A percentile compares a stretch with the other conserved stretches of the same genome.
Conservation (phyloP, 2,797 vertebrate species). For the Lutjanus argentimaculatus region DNA sequence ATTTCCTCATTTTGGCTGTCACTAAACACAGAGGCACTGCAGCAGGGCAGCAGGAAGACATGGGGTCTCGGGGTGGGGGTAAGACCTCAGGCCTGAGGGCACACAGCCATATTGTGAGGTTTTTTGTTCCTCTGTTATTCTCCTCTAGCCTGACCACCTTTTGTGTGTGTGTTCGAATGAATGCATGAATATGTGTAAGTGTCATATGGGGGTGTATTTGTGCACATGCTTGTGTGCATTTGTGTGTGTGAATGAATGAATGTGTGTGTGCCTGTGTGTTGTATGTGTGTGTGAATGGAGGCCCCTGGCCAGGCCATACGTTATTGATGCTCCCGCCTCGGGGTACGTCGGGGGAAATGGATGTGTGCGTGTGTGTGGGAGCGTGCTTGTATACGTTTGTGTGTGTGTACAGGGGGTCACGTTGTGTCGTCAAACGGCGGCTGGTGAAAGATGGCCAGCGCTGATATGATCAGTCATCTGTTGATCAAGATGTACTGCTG, state of each 20-base stretch:
- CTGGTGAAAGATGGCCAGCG: conserved; percentile 94
- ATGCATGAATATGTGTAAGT: conserved; percentile 72
- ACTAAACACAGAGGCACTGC: conserved; percentile 46
- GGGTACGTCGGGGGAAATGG: conserved; percentile 91
- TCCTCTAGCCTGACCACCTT: conserved; percentile 59
- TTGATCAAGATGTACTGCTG: conserved; percentile 98
- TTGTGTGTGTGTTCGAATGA: conserved; percentile 54
- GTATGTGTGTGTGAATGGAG: conserved; percentile 81
- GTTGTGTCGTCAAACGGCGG: conserved; percentile 97
- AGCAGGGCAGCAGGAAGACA: conserved; percentile 41
- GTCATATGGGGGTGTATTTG: conserved; percentile 58
- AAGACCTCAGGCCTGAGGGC: conserved; percentile 67
- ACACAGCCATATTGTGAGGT: conserved; percentile 59
- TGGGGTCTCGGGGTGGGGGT: conserved; percentile 40
- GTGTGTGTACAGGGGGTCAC: conserved; percentile 74
- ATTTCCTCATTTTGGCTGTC: conserved; percentile 31
- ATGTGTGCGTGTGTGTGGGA: conserved; percentile 69
- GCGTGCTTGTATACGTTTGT: conserved; percentile 48
- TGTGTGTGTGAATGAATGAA: conserved; percentile 50
- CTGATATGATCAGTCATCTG: conserved; percentile 98
- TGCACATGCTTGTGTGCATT: conserved; percentile 46
- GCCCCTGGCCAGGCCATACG: conserved; percentile 87
- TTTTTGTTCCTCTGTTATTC: conserved; percentile 57
- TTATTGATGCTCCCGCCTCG: conserved; percentile 98
- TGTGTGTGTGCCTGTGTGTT: conserved; percentile 30